Evolutionary conservation across 2,888 invertebrate genomes (phyloP).

Genomic region (Formica aserva): DNA sequence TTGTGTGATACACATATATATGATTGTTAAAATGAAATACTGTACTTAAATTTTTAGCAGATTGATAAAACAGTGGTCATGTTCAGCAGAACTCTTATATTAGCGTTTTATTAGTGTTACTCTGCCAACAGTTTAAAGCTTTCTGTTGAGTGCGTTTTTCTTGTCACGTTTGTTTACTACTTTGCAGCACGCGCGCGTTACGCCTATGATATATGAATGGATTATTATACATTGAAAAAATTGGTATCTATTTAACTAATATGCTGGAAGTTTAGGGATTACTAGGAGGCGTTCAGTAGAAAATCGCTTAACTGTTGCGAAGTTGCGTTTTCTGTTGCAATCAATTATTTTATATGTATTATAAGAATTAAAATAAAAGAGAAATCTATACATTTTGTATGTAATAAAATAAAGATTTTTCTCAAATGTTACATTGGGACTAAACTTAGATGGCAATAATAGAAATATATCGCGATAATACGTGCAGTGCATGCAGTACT

Average conservation of each 20-base stretch:
- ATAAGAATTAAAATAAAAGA: constrained; percentile 11
- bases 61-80: background rate
- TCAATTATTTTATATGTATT: background rate
- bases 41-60: constrained; percentile 14
- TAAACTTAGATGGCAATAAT: constrained; percentile 35
- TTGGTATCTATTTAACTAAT: background rate
- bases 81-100: background rate
- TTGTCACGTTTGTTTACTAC: background rate
- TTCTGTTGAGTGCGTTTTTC: background rate
- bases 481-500: background rate
- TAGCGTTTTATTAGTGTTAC: background rate
- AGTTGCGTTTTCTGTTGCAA: background rate
- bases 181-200: background rate
- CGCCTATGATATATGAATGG: background rate
- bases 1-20: background rate
- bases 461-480: constrained; percentile 1
- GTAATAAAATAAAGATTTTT: constrained; percentile 16
- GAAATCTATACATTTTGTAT: background rate
- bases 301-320: background rate
- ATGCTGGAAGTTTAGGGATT: constrained; percentile 3
- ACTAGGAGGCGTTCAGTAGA: background rate
- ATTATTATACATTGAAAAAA: background rate
- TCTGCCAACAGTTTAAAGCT: background rate
- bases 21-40: constrained; percentile 23
- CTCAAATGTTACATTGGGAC: constrained; percentile 12